Evolutionary conservation across 1,140 invertebrate species (phyloP).

Genomic region (Drosophila nebulosa): DNA sequence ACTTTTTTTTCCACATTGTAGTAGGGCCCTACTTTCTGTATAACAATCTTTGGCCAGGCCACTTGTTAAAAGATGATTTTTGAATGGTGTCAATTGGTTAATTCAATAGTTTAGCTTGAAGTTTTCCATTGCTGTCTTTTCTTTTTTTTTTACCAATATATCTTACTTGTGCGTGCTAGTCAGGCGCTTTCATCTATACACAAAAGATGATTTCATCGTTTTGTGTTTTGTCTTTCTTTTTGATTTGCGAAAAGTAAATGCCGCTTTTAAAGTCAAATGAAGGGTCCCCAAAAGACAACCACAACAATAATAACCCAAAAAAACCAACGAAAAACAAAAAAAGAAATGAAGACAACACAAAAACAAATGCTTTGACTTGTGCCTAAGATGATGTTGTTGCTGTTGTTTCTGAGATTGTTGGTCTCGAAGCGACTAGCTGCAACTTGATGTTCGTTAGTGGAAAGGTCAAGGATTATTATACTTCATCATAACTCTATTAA

Average conservation of each 20-base stretch:
- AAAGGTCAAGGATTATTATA: slow-evolving; percentile 78
- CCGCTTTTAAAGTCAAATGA: slow-evolving; percentile 51
- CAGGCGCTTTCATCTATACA: too few relatives aligned
- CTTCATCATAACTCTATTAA: slow-evolving; percentile 76
- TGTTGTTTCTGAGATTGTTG: neutral
- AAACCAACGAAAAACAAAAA: slow-evolving; percentile 9
- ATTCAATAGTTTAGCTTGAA: too few relatives aligned
- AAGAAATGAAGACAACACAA: slow-evolving; percentile 22
- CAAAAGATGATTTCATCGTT: neutral
- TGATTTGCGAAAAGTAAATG: slow-evolving; percentile 45
- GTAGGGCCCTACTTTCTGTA: too few relatives aligned
- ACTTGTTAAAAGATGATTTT: too few relatives aligned
- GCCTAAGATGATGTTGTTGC: slow-evolving; percentile 44
- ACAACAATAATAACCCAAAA: neutral
- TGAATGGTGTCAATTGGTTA: neutral
- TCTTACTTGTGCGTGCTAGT: too few relatives aligned
- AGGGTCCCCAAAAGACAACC: slow-evolving; percentile 22
- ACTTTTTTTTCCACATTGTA: too few relatives aligned
- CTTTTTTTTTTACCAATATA: too few relatives aligned
- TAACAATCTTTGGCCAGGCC: too few relatives aligned
- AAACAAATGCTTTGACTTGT: slow-evolving; percentile 53
- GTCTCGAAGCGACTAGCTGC: slow-evolving; percentile 5
- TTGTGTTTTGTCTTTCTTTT: neutral
- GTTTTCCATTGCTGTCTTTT: too few relatives aligned
- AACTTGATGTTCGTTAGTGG: slow-evolving; percentile 59